Base-by-base conservation (phyloP, 64 coral and sea anemone genomes). In the Actinia equina region DNA sequence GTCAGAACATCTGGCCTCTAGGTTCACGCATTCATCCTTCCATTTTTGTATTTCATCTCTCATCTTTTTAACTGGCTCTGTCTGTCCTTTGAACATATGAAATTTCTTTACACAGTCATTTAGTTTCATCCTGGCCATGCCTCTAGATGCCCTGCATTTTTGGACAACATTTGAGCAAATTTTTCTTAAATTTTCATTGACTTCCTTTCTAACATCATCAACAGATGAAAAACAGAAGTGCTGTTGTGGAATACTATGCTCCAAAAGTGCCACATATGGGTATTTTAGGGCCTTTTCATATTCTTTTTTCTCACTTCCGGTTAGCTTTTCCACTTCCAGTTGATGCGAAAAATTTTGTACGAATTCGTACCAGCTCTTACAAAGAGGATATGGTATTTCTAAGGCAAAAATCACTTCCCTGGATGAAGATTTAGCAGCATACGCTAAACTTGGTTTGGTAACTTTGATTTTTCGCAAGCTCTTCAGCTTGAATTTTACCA, bases 321-420 rank as follows among this genome's bases (percentile, higher is more conserved):
- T 77, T 26, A 42, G 41, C 22, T 17, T 11, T 77, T 77, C 71
- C 22, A 77, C 71, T 54, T 54, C 52, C 52, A 12, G 52, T 77
- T 77, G 71, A 42, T 42, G 41, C 8, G 41, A 77, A 77, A 77
- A 77, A 17, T 16, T 77, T 77, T 77, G 71, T 77, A 90, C 89
- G 84, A 77, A 85, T 76, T 91, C 83, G 43, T 91, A 74, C 83
- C 89, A 91, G 61, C 84, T 53, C 85, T 91, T 91, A 85, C 84
- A 70, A 41, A 85, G 60, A 80, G 89, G 65, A 41, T 91, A 91
- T 59, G 89, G 89, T 80, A 91, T 91, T 77, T 91, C 83, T 83
- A 91, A 53, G 25, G 89, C 83, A 86, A 91, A 91, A 85, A 91
- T 85, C 58, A 85, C 89, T 22, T 91, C 85, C 85, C 89, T 42